Base-by-base conservation (phyloP, 2,888 invertebrate species). In the Trachelus iudaicus region DNA sequence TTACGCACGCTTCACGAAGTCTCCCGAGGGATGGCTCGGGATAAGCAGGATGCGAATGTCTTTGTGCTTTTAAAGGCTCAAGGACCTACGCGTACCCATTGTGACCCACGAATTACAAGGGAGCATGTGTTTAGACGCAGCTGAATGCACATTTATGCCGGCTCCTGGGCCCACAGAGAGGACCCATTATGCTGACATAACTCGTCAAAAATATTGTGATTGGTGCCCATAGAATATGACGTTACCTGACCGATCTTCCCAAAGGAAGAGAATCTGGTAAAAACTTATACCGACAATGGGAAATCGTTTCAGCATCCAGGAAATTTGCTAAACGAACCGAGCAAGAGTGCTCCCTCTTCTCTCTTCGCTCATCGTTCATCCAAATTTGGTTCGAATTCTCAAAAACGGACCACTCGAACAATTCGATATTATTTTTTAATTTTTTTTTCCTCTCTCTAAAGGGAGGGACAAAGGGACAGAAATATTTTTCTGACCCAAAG, bases 121-220 rank as follows among this genome's bases (percentile, higher is more conserved):
- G 81, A 84, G 85, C 87, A 87, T 87, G 87, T 87, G 87, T 88
- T 85, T 85, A 86, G 85, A 84, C 85, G 84, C 88, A 85, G 87
- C 83, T 88, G 86, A 88, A 87, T 88, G 88, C 89, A 87, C 87
- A 85, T 87, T 87, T 85, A 86, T 82, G 85, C 79, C 81, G 81
- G 77, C 78, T 80, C 79, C 68, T 80, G 83, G 86, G 15, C 40
- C 40, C 15, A 40, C 40, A 40, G 84, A 86, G 86, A 85, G 77
- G 74, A 79, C 75, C 88, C 85, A 90, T 90, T 90, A 89, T 90
- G 82, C 87, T 87, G 89, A 87, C 90, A 90, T 90, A 91, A 91
- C 90, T 91, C 89, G 90, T 91, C 90, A 91, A 91, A 91, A 91
- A 91, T 91, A 90, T 91, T 91, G 91, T 90, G 91, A 91, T 91